These are phyloP conservation scores for Aphrocallistes beatrix DNA, from an alignment of 37 sponge, comb jelly and placozoan genomes.

Conservation along the genomic window DNA sequence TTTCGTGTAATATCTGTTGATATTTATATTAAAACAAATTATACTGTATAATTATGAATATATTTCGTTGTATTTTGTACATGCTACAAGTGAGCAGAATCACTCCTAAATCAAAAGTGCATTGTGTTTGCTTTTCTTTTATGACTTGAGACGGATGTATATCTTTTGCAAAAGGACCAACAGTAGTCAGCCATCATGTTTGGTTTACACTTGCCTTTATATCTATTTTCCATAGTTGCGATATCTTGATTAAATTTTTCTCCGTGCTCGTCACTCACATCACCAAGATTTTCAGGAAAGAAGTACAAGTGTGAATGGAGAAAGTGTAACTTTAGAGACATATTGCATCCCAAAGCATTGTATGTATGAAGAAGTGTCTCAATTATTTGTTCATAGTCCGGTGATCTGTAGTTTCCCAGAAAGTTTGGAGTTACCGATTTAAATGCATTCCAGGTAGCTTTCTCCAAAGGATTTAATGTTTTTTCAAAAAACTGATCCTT, in stretches of 20 bases:
- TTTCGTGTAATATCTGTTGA: too few relatives aligned
- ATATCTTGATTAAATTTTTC: constrained; percentile 21
- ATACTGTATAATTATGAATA: too few relatives aligned
- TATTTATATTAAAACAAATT: too few relatives aligned
- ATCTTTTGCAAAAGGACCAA: constrained; percentile 10
- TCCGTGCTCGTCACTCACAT: constrained; percentile 14
- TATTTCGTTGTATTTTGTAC: too few relatives aligned
- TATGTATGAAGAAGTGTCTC: neutral
- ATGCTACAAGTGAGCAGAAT: too few relatives aligned
- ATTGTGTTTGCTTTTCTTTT: neutral
- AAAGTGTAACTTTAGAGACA: constrained; percentile 18
- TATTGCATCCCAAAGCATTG: constrained; percentile 12
- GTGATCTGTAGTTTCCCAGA: neutral
- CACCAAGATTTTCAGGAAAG: constrained; percentile 16
- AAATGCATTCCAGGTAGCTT: too few relatives aligned
- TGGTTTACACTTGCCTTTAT: neutral
- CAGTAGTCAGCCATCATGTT: constrained; percentile 21
- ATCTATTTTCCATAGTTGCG: constrained; percentile 1
- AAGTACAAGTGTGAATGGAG: neutral
- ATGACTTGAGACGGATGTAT: neutral
- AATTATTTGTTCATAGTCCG: neutral
- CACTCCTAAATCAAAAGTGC: too few relatives aligned
- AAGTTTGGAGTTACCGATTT: neutral
- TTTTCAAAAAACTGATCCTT: neutral
- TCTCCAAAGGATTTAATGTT: neutral